Base-by-base conservation (phyloP, 2,797 vertebrate species). In the Alcedo quadribrachys region DNA sequence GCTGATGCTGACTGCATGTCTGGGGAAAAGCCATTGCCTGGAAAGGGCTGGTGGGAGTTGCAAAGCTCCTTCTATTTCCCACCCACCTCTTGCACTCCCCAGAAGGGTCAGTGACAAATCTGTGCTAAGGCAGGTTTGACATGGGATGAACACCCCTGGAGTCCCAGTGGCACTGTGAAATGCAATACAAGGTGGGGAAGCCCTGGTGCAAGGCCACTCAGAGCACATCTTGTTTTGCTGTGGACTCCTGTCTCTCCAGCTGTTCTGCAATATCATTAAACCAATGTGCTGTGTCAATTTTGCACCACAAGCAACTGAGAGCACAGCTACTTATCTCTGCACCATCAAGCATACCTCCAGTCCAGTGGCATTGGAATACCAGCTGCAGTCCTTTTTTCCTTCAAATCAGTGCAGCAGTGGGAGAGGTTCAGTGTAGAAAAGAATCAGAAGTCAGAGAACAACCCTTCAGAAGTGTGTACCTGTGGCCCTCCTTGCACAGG, bases 281-380 rank as follows among this genome's bases (percentile, higher is more conserved):
- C 60, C 51, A 53, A 68, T 3, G 30, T 40, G 19, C 48, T 43
- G n/a, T 54, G 87, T 75, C 28, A 12, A 6, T 87, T 92, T 66
- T 79, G 68, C 83, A 61, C 53, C 4, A 12, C 79, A 48, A 78
- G 57, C 51, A 78, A 13, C 48, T 11, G 68, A 86, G 70, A 89
- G 68, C 37, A 55, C 42, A 76, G 62, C 48, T 88, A 66, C 87
- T 93, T 80, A 68, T 83, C 94, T 81, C 78, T 77, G 70, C 66
- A 73, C 57, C 80, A 66, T 88, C 84, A 37, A 74, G 43, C 40
- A 79, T 76, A 43, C 21, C 35, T 67, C 4, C 3, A 30, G 5
- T 14, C 17, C 5, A 33, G 30, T 0, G 54, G 50, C 21, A 58
- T 33, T 57, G n/a, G 12, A 77, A 70, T 28, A 57, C 6, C 22